Conservation (phyloP, 2,888 invertebrate genomes). For the Phlogophora meticulosa region DNA sequence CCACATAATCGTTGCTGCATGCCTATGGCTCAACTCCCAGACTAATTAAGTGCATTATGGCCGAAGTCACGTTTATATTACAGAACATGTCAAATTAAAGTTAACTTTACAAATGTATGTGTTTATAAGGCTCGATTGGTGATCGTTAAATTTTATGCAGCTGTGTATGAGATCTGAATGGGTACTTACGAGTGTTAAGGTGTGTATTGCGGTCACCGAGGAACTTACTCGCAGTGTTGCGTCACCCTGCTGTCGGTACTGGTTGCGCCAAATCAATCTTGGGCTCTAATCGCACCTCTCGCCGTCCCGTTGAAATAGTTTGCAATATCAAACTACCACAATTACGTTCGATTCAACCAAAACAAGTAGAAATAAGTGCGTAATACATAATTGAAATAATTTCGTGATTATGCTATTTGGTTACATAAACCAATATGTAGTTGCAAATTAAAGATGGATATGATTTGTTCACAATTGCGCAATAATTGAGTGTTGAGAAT, state of each 20-base stretch:
- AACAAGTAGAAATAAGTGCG: conserved; percentile 63
- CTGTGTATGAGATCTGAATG: conserved; percentile 73
- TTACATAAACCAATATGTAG: conserved; percentile 25
- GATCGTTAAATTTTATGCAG: conserved; percentile 68
- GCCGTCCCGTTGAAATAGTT: conserved; percentile 73
- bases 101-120: conserved; percentile 47
- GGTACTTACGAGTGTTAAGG: conserved; percentile 74
- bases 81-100: conserved; percentile 55
- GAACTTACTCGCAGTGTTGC: conserved; percentile 75
- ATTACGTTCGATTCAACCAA: conserved; percentile 56
- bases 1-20: conserved; percentile 63
- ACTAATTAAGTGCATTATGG: conserved; percentile 70
- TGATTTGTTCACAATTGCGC: conserved; percentile 21
- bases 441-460: conserved; percentile 22
- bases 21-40: conserved; percentile 61
- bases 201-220: conserved; percentile 82
- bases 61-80: conserved; percentile 65
- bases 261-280: conserved; percentile 86
- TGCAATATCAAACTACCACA: conserved; percentile 69
- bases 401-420: conserved; percentile 29
- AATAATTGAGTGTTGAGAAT: conserved; percentile 13
- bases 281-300: conserved; percentile 80
- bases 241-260: conserved; percentile 76
- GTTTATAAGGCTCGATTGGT: conserved; percentile 65
- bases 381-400: conserved; percentile 49